Evolutionary conservation across 2,113 vertebrate species (phyloP).

Genomic region (Probosciger aterrimus): DNA sequence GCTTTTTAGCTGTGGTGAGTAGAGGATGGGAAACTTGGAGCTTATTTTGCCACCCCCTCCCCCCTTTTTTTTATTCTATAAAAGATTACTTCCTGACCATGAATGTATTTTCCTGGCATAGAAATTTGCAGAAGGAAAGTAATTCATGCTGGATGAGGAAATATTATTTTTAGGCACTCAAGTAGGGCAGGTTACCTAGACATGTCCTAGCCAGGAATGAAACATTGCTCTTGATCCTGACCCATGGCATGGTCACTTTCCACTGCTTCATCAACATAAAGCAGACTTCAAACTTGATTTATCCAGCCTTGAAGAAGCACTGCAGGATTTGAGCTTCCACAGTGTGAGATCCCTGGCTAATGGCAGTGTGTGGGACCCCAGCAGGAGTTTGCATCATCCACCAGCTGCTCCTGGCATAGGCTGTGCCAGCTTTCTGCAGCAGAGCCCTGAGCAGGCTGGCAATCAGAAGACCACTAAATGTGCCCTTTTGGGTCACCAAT

Average conservation of each 20-base stretch:
- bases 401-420: neutral
- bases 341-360: neutral
- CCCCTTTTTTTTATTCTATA: neutral
- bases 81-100: neutral
- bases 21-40: neutral
- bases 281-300: neutral
- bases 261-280: neutral
- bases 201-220: neutral
- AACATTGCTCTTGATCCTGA: neutral
- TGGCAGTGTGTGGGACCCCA: accelerated
- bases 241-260: neutral
- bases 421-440: neutral
- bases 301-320: neutral
- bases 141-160: neutral
- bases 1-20: neutral
- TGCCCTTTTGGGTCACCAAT: neutral
- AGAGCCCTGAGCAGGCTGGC: neutral
- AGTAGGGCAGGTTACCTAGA: neutral
- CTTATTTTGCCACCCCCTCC: neutral
- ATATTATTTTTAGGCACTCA: neutral
- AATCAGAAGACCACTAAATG: accelerated
- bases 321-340: neutral
- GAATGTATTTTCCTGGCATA: neutral
- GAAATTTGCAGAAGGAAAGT: neutral
- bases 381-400: neutral